A percentile compares a stretch with the other conserved stretches of the same genome.
Conservation (phyloP, 2,797 vertebrate species). For the Takifugu ocellatus region DNA sequence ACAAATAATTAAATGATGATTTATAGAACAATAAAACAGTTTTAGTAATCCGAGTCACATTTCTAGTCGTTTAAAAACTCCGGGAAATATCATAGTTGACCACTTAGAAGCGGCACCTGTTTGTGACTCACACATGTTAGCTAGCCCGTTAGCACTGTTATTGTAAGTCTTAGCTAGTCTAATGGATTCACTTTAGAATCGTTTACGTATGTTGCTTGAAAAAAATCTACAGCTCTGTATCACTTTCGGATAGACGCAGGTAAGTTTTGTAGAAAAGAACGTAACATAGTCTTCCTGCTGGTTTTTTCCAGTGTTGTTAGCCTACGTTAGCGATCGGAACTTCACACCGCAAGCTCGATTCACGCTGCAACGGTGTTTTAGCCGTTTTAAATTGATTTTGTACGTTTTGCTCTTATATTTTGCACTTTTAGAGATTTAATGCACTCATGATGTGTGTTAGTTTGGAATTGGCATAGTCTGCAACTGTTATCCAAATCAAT, state of each 20-base stretch:
- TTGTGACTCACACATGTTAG: slow-evolving; percentile 54
- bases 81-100: slow-evolving; percentile 33
- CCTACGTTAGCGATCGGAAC: slow-evolving; percentile 5
- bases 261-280: slow-evolving; percentile 17
- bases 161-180: background rate
- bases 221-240: background rate
- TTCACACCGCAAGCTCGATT: slow-evolving; percentile 15
- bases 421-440: accelerated
- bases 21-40: accelerated
- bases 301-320: slow-evolving; percentile 13
- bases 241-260: slow-evolving; percentile 12
- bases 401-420: too few species aligned
- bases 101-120: slow-evolving; percentile 33
- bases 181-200: background rate
- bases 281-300: slow-evolving; percentile 22
- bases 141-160: slow-evolving; percentile 27
- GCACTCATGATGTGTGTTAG: background rate
- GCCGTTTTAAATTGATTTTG: background rate
- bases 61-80: slow-evolving; percentile 20
- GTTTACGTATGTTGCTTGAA: too few species aligned
- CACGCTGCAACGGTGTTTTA: background rate
- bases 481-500: background rate
- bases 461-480: slow-evolving; percentile 13
- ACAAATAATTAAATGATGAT: background rate
- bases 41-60: accelerated